Evolutionary conservation across 2,797 vertebrate genomes (phyloP).

Genomic region (Avahi laniger): DNA sequence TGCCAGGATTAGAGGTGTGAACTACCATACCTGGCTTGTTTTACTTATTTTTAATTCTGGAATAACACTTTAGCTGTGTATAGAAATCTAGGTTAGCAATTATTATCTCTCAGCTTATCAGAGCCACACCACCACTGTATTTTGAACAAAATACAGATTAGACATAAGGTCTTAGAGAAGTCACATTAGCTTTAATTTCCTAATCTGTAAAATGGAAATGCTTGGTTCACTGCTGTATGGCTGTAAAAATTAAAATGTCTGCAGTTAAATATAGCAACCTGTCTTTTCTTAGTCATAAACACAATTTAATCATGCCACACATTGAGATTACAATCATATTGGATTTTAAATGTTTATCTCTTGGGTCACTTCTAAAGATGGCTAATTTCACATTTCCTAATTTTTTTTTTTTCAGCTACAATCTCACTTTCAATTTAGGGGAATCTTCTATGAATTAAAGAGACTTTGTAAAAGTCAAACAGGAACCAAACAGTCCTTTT

Average conservation of each 20-base stretch:
- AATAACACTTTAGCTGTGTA: neutral
- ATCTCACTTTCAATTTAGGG: neutral
- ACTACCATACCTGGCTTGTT: too few species aligned
- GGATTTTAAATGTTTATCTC: neutral
- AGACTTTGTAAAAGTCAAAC: neutral
- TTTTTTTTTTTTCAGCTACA: neutral
- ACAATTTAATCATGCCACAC: neutral
- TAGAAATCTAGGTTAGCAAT: neutral
- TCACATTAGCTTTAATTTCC: neutral
- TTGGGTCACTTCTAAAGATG: neutral
- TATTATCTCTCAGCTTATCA: neutral
- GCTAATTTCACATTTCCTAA: neutral
- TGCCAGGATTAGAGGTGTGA: neutral
- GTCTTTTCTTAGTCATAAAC: neutral
- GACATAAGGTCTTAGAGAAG: neutral
- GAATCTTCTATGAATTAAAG: neutral
- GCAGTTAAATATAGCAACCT: neutral
- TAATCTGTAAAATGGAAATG: too few species aligned
- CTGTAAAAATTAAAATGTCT: neutral
- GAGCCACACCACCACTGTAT: neutral
- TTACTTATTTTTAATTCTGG: neutral
- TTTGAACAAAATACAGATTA: neutral
- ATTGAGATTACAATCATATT: neutral
- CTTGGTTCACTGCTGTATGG: neutral
- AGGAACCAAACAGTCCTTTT: neutral